phyloP scores from a whole-genome alignment of 2,797 vertebrate genomes.

The Sarcophilus harrisii region DNA sequence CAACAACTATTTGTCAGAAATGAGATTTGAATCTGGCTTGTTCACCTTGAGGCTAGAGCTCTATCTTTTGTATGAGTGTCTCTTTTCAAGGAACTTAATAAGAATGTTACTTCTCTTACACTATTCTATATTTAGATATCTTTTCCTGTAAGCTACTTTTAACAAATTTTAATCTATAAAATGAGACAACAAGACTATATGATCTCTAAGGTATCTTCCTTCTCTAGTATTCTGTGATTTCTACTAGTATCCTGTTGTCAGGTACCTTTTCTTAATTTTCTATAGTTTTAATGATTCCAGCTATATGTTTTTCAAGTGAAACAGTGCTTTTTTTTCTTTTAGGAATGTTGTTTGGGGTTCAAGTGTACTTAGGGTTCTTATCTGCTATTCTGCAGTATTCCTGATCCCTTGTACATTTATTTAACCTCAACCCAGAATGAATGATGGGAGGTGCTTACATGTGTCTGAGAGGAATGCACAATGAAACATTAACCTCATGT shows the following conservation, averaged over 20 bases:
- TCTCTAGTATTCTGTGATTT: neutral
- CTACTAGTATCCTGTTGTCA: neutral
- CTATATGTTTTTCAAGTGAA: constrained; percentile 39
- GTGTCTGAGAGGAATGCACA: constrained; percentile 55
- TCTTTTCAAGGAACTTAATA: neutral
- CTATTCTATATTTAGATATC: neutral
- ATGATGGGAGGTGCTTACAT: constrained; percentile 28
- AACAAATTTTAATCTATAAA: neutral
- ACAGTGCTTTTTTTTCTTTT: neutral
- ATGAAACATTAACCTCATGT: constrained; percentile 57
- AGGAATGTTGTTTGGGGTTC: neutral
- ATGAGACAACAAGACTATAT: neutral
- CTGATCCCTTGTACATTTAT: constrained; percentile 43
- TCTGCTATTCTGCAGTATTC: constrained; percentile 44
- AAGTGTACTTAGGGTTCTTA: neutral
- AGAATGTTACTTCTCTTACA: neutral
- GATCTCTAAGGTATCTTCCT: neutral
- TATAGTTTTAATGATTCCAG: constrained; percentile 4
- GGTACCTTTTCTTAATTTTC: neutral
- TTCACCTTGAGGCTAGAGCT: neutral
- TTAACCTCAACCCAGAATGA: constrained; percentile 43
- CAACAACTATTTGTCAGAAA: neutral
- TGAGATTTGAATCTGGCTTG: neutral
- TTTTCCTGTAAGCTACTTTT: neutral
- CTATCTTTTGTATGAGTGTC: neutral